Base-by-base conservation (phyloP, 2,113 vertebrate genomes). In the Pterocles orientalis region DNA sequence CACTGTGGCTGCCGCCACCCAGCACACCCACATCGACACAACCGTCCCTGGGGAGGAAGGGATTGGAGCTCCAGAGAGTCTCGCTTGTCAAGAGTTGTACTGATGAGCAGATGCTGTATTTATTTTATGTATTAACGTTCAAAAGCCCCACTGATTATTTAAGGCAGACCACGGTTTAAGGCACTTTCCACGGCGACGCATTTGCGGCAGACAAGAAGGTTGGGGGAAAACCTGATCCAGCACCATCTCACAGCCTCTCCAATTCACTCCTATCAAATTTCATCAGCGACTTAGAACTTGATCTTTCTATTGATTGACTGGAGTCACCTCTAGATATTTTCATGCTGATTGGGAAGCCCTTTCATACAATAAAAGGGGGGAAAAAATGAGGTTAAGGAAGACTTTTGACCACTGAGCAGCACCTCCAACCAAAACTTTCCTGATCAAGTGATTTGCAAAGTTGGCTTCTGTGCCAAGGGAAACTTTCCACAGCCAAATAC, bases 241-340 rank as follows among this genome's bases (percentile, higher is more conserved):
- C 84, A 96, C 73, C 96, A 66, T 88, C 96, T 86, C 70, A 36
- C 88, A 1, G 96, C 93, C 96, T 96, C 86, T 96, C 12, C 83
- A 92, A 92, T 92, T 88, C 76, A 79, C 96, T 97, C 89, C 92
- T 96, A 95, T 98, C 98, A 96, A 96, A 91, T 98, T 98, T 98
- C 97, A 96, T 97, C 66, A 95, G 94, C 68, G 8, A 18, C 96
- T 97, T 97, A 97, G 97, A 97, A 97, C 93, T 84, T 93, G 98
- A 98, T 97, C 94, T 92, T 91, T 95, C 79, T 95, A 97, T 97
- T 65, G 95, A 97, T 96, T 96, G 97, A 98, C 96, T 97, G 89
- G 96, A 92, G 95, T 97, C 97, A 91, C 97, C 98, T 98, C 96
- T 78, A 94, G 96, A 94, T 97, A 88, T 92, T 95, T 97, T 94